Evolutionary conservation across 2,113 vertebrate genomes (phyloP).

Genomic region (mouse (Mus musculus)): GRCm39 chr4:128669501-128670000

Average conservation of each 20-base stretch:
- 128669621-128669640: background rate
- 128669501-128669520: background rate
- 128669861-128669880: background rate
- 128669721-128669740: background rate
- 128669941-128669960: background rate
- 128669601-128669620: background rate
- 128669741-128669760: background rate
- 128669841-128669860: constrained; percentile 16
- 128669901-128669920: background rate
- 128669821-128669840: background rate
- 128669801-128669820: background rate
- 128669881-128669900: background rate
- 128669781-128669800: background rate
- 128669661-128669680: background rate
- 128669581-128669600: background rate
- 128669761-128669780: background rate
- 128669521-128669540: background rate
- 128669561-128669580: background rate
- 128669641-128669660: background rate
- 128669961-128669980: background rate
- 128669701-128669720: constrained; percentile 6
- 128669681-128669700: background rate
- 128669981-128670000: background rate
- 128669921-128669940: too few species aligned
- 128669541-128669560: background rate